Evolutionary conservation across 2,113 vertebrate genomes (phyloP), one percentile per base, ranked within the genome.

Genomic region (Gavialis gangeticus): DNA sequence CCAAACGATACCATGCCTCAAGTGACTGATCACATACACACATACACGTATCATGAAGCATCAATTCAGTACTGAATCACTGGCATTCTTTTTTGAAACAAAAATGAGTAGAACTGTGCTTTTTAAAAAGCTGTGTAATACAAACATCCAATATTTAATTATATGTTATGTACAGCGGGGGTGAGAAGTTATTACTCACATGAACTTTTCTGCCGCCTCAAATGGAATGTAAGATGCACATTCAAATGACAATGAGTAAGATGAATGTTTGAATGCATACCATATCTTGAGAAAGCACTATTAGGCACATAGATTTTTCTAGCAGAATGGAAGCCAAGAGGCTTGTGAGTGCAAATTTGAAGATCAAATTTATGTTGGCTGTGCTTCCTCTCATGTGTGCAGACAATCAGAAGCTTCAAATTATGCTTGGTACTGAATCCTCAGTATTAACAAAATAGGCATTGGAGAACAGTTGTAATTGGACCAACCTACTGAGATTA

Each of bases 171-270:
- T 16, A 80, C 46, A 18, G 3, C 67, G 12, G 16, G 19, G 4
- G 15, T 79, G 21, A 34, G 27, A 82, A 80, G 22, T 91, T 94
- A 77, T 24, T 79, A 55, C 0, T 1, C 79, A 87, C 79, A 91
- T 10, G 63, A 28, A 69, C 73, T 92, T 88, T 92, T 60, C 62
- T 93, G 9, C 3, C 73, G 46, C 34, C 57, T 34, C 46, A 24
- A 87, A 82, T 88, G 92, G 75, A 95, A 87, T 91, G 78, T 13
- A 88, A 85, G 69, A 85, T 94, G 2, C 24, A 79, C 56, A n/a
- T 54, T 71, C 84, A 85, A n/a, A 60, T 81, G 59, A 76, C 69
- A 95, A 21, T 96, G 92, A 55, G 58, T 79, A 9, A 85, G 10
- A 85, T 79, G 46, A 94, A 84, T 15, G 55, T 30, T 89, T 85